Evolutionary conservation across 2,888 invertebrate genomes (phyloP).

Genomic region (Cistogaster globosa): DNA sequence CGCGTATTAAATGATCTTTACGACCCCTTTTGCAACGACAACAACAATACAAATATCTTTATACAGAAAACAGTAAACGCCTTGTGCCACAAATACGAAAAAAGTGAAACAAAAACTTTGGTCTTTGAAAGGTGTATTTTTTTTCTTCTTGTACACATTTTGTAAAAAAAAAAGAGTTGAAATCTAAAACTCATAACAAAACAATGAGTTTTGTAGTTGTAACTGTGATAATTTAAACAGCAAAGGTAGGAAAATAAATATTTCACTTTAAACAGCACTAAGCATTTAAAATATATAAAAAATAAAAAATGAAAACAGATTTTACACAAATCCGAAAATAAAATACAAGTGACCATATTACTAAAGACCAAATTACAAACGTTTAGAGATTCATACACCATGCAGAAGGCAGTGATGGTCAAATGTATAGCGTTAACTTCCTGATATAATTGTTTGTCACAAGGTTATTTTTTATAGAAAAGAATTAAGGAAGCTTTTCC

Average conservation of each 20-base stretch:
- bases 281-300: constrained; percentile 21
- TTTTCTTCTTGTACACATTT: neutral
- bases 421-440: constrained; percentile 10
- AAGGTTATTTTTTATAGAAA: neutral
- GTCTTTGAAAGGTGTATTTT: constrained; percentile 40
- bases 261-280: constrained; percentile 41
- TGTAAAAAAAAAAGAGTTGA: constrained; percentile 41
- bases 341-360: constrained; percentile 57
- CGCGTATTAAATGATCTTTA: constrained; percentile 70
- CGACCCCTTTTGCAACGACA: constrained; percentile 56
- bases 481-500: neutral
- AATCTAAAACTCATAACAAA: constrained; percentile 60
- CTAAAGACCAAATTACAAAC: constrained; percentile 37
- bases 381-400: constrained; percentile 3
- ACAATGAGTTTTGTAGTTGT: constrained; percentile 57
- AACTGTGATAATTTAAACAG: constrained; percentile 37
- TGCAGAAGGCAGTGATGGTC: constrained; percentile 17
- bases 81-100: constrained; percentile 57
- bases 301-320: constrained; percentile 5
- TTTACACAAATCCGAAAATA: constrained; percentile 14
- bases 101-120: constrained; percentile 61
- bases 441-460: neutral
- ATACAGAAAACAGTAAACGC: constrained; percentile 52
- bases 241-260: constrained; percentile 58
- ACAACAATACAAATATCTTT: neutral